Evolutionary conservation across 2,888 invertebrate genomes (phyloP), one percentile per base, ranked within the genome.

Genomic region (Neocrepidodera transversa): DNA sequence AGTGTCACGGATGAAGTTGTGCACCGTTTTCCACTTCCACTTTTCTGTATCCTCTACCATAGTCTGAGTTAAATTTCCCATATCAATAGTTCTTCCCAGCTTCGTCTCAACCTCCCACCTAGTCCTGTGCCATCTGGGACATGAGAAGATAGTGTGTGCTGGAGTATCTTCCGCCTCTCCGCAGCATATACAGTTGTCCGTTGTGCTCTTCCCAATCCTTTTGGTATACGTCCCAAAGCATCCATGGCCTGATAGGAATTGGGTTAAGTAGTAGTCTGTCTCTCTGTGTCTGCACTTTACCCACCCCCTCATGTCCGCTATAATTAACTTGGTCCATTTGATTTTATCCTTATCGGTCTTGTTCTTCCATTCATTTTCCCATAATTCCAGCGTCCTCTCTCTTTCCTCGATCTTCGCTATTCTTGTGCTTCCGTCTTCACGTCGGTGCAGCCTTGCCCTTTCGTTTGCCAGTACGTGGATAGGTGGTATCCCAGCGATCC

Each of bases 271-370:
- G 36, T 47, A 55, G 36, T 55, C 20, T 6, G 17, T 10, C 8
- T 17, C 3, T 14, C 51, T 50, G 10, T 56, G 54, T 23, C 18
- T 17, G 13, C 54, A 42, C 11, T 20, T 43, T 4, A 10, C n/a
- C 48, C 40, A 50, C 20, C 28, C 16, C 14, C 36, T 4, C 0
- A 57, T n/a, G 5, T 4, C 14, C 1, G 11, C n/a, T 4, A 54
- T 40, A 13, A 45, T 8, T 6, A 1, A 11, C 13, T 16, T 54
- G 0, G 54, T 54, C 54, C 54, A 54, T 1, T 11, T 11, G 10
- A 10, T 47, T 1, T 14, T 32, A 1, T 1, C 14, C 1, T 1
- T n/a, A n/a, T n/a, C n/a, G n/a, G 2, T 11, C 45, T 7, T 4
- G 2, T 18, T 8, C n/a, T 11, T 1, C 36, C 55, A 48, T 8